Evolutionary conservation across 2,888 invertebrate genomes (phyloP).

Genomic region (Hermaeophaga mercurialis): DNA sequence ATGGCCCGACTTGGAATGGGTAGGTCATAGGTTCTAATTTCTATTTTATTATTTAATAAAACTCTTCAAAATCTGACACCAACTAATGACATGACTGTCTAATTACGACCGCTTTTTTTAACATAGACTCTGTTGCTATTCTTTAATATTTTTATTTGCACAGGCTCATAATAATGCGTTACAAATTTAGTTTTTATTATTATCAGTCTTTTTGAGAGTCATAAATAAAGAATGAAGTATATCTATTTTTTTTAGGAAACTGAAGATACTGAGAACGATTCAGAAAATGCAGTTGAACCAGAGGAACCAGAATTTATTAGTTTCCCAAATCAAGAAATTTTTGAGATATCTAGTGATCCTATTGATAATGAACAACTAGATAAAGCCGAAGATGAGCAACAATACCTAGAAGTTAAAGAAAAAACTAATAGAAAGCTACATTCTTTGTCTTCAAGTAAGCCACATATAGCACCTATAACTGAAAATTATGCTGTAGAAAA

Average conservation of each 20-base stretch:
- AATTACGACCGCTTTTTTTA: too few relatives aligned
- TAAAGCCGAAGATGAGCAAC: slow-evolving; percentile 52
- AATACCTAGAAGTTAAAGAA: slow-evolving; percentile 60
- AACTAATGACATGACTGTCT: too few relatives aligned
- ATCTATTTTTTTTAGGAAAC: slow-evolving; percentile 32
- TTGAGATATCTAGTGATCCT: slow-evolving; percentile 7
- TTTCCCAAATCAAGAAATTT: slow-evolving; percentile 2
- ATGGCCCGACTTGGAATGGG: too few relatives aligned
- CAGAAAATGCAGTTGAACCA: slow-evolving; percentile 14
- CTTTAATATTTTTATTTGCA: too few relatives aligned
- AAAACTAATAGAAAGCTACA: slow-evolving; percentile 51
- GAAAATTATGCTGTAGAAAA: slow-evolving; percentile 46
- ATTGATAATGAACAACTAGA: slow-evolving; percentile 42
- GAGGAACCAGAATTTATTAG: neutral
- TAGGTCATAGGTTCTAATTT: too few relatives aligned
- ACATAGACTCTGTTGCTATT: too few relatives aligned
- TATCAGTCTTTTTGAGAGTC: too few relatives aligned
- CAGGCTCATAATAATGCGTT: too few relatives aligned
- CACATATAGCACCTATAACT: slow-evolving; percentile 40
- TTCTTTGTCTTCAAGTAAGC: slow-evolving; percentile 59
- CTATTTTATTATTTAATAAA: too few relatives aligned
- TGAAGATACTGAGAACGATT: slow-evolving; percentile 37
- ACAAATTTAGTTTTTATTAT: too few relatives aligned
- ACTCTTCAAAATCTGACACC: too few relatives aligned
- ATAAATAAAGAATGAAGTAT: too few relatives aligned